phyloP scores from a whole-genome alignment of 1,140 invertebrate species.

The Sarcophaga bullata region DNA sequence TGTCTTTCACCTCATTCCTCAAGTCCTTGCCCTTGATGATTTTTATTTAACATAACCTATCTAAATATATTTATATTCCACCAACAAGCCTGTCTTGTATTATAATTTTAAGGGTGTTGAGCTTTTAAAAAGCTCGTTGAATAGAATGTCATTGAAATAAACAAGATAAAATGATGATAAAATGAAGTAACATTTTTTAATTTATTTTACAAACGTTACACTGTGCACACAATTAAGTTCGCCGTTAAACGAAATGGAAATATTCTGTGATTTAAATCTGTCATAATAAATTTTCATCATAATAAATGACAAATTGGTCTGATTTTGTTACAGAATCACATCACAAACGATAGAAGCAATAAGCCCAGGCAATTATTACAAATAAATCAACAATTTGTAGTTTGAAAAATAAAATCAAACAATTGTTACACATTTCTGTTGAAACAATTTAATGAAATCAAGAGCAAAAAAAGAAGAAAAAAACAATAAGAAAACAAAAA shows the following conservation, averaged over 20 bases:
- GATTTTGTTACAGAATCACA: background rate
- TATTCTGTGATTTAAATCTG: background rate
- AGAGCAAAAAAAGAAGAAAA: background rate
- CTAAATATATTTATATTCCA: too few species aligned
- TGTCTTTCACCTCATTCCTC: too few species aligned
- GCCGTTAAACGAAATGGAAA: background rate
- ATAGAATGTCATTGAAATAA: too few species aligned
- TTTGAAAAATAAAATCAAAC: conserved; percentile 1
- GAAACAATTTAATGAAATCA: background rate
- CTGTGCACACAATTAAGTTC: background rate
- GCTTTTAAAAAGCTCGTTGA: too few species aligned
- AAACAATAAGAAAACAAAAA: background rate
- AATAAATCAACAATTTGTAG: conserved; percentile 11
- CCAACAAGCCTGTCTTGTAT: too few species aligned
- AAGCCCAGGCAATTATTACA: background rate
- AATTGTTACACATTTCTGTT: conserved; percentile 8
- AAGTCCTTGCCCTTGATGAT: too few species aligned
- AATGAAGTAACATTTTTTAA: too few species aligned
- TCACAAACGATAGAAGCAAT: background rate
- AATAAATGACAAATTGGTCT: conserved; percentile 1
- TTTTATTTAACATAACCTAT: too few species aligned
- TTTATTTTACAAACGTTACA: background rate
- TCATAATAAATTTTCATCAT: conserved; percentile 12
- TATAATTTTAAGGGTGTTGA: too few species aligned
- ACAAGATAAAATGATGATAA: too few species aligned